Base-by-base conservation (phyloP, 2,888 invertebrate genomes). In the Lottia gigantea region DNA sequence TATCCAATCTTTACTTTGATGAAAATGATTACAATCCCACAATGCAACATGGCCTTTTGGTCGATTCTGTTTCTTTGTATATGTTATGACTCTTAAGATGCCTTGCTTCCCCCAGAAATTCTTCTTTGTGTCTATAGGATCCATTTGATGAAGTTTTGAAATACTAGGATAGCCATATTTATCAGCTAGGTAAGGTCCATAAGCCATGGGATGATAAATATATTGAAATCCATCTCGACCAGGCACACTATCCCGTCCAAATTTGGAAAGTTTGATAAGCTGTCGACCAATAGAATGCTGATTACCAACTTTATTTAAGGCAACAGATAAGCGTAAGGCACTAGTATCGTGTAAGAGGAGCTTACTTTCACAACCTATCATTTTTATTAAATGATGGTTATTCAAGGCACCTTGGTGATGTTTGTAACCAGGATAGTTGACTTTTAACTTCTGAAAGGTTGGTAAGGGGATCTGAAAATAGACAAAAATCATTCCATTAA, bases 11-110 rank as follows among this genome's bases (percentile, higher is more conserved):
- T 82, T 82, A 70, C 84, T 81, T 81, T 87, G 80, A 76, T 84
- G 80, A 73, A 87, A 86, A 71, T 85, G 85, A 75, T 86, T 80
- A 74, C 87, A 87, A 74, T 87, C 86, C 87, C 87, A 87, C 74
- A 87, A 81, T 74, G 83, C 87, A 72, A 86, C 84, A 74, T 86
- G 86, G 40, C 86, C 87, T 67, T 82, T 82, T 26, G 86, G 84
- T 68, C 76, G 74, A 72, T 85, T 84, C 66, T 81, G 79, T 40
- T 79, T 73, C 47, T 80, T 77, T n/a, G 84, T 82, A 73, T 85
- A 87, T 23, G 86, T 86, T 40, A 86, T 84, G 23, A 86, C 81
- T 62, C 85, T 74, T 45, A 87, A 77, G 40, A 87, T 84, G 7
- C 87, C 87, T 68, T 85, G 86, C 66, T 84, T 84, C 31, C 83